Evolutionary conservation across 2,888 invertebrate genomes (phyloP).

Genomic region (Carpatolechia fugitivella): DNA sequence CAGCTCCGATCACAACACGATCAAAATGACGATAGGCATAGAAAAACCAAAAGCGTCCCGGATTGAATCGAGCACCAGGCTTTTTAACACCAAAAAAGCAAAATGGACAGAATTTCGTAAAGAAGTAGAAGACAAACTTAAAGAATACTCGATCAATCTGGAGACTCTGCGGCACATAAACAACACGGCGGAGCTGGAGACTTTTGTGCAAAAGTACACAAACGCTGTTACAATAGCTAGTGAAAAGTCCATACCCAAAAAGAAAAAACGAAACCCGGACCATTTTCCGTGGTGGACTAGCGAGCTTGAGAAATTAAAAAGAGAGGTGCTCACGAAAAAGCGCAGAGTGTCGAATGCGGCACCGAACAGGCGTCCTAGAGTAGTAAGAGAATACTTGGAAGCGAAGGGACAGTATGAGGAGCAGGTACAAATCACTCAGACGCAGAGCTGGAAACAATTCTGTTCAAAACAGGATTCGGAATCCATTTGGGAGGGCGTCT

Average conservation of each 20-base stretch:
- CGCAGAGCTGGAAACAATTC: not conserved
- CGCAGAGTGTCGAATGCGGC: not conserved
- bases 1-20: conserved; percentile 21
- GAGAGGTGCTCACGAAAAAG: not conserved
- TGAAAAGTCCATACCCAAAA: not conserved
- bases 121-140: not conserved
- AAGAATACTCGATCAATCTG: not conserved
- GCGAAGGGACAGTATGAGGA: not conserved
- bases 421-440: not conserved
- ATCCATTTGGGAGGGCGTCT: not conserved
- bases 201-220: not conserved
- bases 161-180: not conserved
- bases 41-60: not conserved
- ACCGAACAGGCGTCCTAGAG: not conserved
- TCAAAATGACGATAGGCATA: not conserved
- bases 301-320: conserved; percentile 1
- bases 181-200: not conserved
- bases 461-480: not conserved
- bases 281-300: conserved; percentile 4
- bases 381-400: not conserved
- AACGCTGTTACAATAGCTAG: not conserved
- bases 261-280: not conserved
- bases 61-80: conserved; percentile 1
- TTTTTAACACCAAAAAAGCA: not conserved
- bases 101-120: not conserved